Evolutionary conservation across 2,113 vertebrate species (phyloP), one percentile per base, ranked within the genome.

Genomic region (Meleagris gallopavo): DNA sequence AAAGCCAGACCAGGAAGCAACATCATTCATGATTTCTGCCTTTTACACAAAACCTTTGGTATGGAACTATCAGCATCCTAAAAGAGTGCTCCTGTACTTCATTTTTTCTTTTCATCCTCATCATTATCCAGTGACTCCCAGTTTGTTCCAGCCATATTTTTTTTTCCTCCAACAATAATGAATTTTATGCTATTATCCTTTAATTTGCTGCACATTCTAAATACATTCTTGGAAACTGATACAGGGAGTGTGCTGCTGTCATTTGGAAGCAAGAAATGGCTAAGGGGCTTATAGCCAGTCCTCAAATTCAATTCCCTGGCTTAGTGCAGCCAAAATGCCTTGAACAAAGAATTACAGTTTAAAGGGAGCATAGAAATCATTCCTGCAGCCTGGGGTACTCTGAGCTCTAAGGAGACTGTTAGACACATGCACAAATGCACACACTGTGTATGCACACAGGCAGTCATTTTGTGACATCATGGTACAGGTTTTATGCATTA

Each of bases 371-470:
- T 24, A 54, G 48, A 73, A 74, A 66, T 32, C 64, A 19, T 43
- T 73, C 27, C 60, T 46, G 41, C 43, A 54, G 10, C 38, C 62
- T 45, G 2, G 13, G 41, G 74, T 27, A 32, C 30, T 54, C 15
- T 9, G 9, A 73, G 10, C 22, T 79, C 75, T 61, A 25, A 70
- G 27, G 43, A 25, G n/a, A 12, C 7, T 11, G 1, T 5, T 15
- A 24, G 38, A 46, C 22, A 10, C 15, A 36, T 79, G 32, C 54
- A n/a, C 4, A 9, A 0, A 0, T 17, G 25, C 2, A 2, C 10
- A 3, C 6, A 4, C 19, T 18, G 50, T 19, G 29, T 1, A 24
- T 7, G 25, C 21, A 11, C 4, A 5, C 25, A 57, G 64, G 19
- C 8, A 50, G 1, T 4, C 19, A 8, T 29, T 71, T 32, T 27